Base-by-base conservation (phyloP, 2,113 vertebrate species). In the Lasiurus cinereus region DNA sequence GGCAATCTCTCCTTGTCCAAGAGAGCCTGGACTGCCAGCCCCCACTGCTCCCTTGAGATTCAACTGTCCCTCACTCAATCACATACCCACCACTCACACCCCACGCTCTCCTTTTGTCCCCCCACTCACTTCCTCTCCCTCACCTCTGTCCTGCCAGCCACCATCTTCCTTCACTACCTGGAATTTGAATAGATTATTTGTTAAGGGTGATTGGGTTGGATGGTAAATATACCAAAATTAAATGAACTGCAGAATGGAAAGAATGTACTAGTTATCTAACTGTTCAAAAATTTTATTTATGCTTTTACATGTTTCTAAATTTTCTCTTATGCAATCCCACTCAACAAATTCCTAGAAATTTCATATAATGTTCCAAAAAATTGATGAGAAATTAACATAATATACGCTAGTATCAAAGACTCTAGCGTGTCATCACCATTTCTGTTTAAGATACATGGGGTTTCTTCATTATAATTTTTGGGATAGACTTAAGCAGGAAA, bases 341-440 rank as follows among this genome's bases (percentile, higher is more conserved):
- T 50, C 19, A 69, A 18, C n/a, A 89, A 90, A 95, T 21, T 89
- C 21, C 74, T 83, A 50, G 46, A 8, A 62, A 89, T 93, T 87
- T 93, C 33, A 91, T 19, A 14, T 15, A 76, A 36, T 56, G 15
- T 80, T 66, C 13, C 11, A 80, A 94, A 94, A 24, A 2, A 83
- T 84, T 91, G 3, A 79, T 78, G 48, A 94, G 54, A 88, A 90
- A 74, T 43, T 73, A 74, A n/a, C 9, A 93, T 93, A 94, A 87
- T 48, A 69, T 9, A 31, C 24, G 56, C 27, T 12, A 31, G 4
- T 27, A 16, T 48, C 18, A 77, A 67, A 54, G 16, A 69, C 39
- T 74, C 3, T 3, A 70, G n/a, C 8, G 3, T 88, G 6, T 74
- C n/a, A 62, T 52, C 85, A 24, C 9, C 10, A 66, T 84, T 93